Evolutionary conservation across 2,797 vertebrate genomes (phyloP), one percentile per base, ranked within the genome.

Genomic region (Silurus lanzhouensis): DNA sequence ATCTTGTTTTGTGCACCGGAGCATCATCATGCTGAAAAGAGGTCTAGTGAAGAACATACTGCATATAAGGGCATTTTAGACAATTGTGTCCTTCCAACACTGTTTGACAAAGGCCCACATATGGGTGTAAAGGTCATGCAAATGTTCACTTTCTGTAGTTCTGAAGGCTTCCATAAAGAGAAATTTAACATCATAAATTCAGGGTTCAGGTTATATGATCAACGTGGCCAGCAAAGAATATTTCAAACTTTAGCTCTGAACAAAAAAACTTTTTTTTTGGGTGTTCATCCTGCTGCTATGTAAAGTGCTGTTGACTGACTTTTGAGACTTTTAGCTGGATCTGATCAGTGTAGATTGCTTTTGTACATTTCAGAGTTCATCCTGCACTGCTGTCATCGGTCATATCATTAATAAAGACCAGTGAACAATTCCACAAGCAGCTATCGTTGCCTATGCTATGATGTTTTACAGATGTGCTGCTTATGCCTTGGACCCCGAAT

Each of bases 401-500:
- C 58, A 74, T 63, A 80, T 72, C 77, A 86, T 76, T 76, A 68
- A 19, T 67, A 81, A 58, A 15, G 57, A 72, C 68, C 20, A 61
- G 81, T 66, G 63, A 81, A 81, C 61, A 67, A 55, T 74, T 84
- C 27, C 46, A 84, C 71, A 66, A 64, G 60, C n/a, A 57, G 6
- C 60, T 61, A 78, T 38, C 48, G 4, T n/a, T 84, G 82, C 60
- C 63, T 66, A 58, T 58, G 72, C 61, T 52, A 8, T 75, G 61
- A 77, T 84, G 61, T 84, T 83, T 83, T 76, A 83, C 72, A 84
- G 71, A 84, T 84, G 82, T 82, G 68, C 22, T 61, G 38, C 58
- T 63, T 72, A 74, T 27, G 25, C 72, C 25, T 84, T 76, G 61
- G 71, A 77, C 79, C 79, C 25, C 52, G n/a, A 67, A 55, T 63